Evolutionary conservation across 1,140 invertebrate species (phyloP).

Genomic region (Aphelenchoides avenae): DNA sequence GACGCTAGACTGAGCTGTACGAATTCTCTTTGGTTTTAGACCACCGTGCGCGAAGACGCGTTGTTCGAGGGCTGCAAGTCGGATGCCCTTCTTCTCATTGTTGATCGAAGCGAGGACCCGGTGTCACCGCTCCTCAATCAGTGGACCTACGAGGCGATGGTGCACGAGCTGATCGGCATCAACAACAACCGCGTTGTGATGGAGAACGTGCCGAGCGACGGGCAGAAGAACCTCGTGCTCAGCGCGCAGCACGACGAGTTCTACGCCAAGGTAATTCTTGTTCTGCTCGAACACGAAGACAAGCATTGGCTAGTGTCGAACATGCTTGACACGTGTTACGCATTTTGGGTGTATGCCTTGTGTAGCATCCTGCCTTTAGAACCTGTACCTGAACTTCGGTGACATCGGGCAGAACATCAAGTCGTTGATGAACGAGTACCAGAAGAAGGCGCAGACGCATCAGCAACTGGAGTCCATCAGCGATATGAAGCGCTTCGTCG

Average conservation of each 20-base stretch:
- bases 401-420: conserved; percentile 97
- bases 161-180: conserved; percentile 90
- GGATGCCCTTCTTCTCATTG: conserved; percentile 38
- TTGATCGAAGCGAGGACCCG: conserved; percentile 68
- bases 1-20: too few relatives aligned
- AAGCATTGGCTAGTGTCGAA: too few relatives aligned
- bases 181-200: conserved; percentile 90
- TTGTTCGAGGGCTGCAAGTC: conserved; percentile 51
- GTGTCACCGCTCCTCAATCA: conserved; percentile 94
- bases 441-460: conserved; percentile 87
- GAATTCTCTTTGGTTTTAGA: too few relatives aligned
- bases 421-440: conserved; percentile 93
- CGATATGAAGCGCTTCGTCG: conserved; percentile 98
- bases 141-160: conserved; percentile 99
- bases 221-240: conserved; percentile 75
- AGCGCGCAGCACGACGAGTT: conserved; percentile 95
- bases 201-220: conserved; percentile 71
- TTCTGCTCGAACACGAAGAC: neutral
- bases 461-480: conserved; percentile 90
- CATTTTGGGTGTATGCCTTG: conserved; percentile 1
- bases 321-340: too few relatives aligned
- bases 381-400: conserved; percentile 92
- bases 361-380: conserved; percentile 64
- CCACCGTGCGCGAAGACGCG: conserved; percentile 53
- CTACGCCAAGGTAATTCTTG: conserved; percentile 74